Conservation (phyloP, 2,797 vertebrate species). For the Oryzias dopingdopingensis region DNA sequence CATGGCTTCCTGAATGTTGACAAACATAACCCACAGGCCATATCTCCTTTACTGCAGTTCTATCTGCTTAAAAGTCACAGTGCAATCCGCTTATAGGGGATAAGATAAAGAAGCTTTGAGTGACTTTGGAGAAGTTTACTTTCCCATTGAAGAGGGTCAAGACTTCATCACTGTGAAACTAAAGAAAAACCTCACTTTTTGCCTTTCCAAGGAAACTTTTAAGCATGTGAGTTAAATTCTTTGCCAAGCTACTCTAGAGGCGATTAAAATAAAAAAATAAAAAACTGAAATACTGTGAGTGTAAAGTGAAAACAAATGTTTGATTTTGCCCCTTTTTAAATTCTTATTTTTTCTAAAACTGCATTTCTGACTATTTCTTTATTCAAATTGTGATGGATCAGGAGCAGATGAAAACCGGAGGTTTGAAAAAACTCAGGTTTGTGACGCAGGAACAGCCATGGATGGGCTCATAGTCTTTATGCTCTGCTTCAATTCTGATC, state of each 20-base stretch:
- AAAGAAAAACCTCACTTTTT: constrained; percentile 22
- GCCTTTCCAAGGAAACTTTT: constrained; percentile 8
- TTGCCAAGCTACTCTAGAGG: not conserved
- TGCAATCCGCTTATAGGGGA: constrained; percentile 26
- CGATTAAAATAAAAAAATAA: constrained; percentile 6
- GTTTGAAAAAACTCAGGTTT: too few relatives aligned
- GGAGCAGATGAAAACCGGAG: too few relatives aligned
- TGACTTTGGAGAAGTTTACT: constrained; percentile 32
- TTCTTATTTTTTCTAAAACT: too few relatives aligned
- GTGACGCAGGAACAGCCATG: too few relatives aligned
- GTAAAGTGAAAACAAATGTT: too few relatives aligned
- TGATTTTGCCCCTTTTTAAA: too few relatives aligned
- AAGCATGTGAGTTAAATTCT: constrained; percentile 10
- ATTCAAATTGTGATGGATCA: too few relatives aligned
- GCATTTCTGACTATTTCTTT: too few relatives aligned
- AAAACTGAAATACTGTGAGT: not conserved
- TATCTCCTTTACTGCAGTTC: constrained; percentile 42
- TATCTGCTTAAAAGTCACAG: constrained; percentile 42
- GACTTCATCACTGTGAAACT: constrained; percentile 15
- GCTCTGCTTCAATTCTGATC: too few relatives aligned
- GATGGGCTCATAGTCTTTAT: too few relatives aligned
- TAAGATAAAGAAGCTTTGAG: constrained; percentile 29
- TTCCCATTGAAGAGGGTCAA: constrained; percentile 24
- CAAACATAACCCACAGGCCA: constrained; percentile 23
- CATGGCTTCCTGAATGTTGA: constrained; percentile 15